These are phyloP conservation scores for Zootermopsis nevadensis DNA, from an alignment of 2,888 invertebrate genomes.

Conservation along the genomic window DNA sequence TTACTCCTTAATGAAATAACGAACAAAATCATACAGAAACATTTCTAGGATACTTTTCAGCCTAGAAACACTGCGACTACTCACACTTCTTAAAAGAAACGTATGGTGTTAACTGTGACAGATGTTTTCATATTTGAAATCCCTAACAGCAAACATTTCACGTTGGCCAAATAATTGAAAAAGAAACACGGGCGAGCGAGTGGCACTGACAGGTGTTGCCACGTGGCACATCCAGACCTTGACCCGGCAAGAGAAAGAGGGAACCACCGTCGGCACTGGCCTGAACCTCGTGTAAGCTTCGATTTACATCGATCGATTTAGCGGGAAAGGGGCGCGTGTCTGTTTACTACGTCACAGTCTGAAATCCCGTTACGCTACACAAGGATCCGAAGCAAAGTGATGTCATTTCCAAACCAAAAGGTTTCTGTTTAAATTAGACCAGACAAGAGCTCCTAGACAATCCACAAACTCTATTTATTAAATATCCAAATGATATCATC, in stretches of 20 bases:
- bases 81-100: too few relatives aligned
- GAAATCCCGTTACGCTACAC: neutral
- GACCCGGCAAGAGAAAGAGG: conserved; percentile 21
- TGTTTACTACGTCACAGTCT: conserved; percentile 24
- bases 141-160: neutral
- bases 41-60: too few relatives aligned
- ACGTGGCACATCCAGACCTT: conserved; percentile 38
- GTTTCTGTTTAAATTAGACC: too few relatives aligned
- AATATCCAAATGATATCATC: too few relatives aligned
- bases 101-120: neutral
- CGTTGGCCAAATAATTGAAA: neutral
- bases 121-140: neutral
- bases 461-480: too few relatives aligned
- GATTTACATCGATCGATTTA: conserved; percentile 29
- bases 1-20: too few relatives aligned
- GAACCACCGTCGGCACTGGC: conserved; percentile 8
- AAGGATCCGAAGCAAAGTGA: neutral
- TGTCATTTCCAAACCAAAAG: too few relatives aligned
- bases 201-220: conserved; percentile 35
- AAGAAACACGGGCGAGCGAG: neutral
- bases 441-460: too few relatives aligned
- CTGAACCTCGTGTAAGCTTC: conserved; percentile 31
- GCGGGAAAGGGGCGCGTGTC: conserved; percentile 32
- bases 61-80: too few relatives aligned
- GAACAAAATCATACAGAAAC: too few relatives aligned